Percentiles rank a stretch among this genome's conserved stretches.
Evolutionary conservation across 2,113 vertebrate genomes (phyloP).

Genomic region (Peromyscus maniculatus): DNA sequence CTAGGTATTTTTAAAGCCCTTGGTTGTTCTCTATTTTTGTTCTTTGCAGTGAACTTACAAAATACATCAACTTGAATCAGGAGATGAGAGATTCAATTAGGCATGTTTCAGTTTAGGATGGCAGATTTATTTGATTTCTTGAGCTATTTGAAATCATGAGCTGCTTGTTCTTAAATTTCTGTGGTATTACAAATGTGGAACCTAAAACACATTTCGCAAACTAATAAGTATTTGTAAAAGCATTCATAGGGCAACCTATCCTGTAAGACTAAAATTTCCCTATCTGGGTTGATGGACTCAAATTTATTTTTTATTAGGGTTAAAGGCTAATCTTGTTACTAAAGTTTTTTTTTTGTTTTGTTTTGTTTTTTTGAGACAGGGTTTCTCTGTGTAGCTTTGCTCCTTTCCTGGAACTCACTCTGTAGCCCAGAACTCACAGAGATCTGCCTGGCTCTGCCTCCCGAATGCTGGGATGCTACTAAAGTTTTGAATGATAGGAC

Average conservation of each 20-base stretch:
- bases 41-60: slow-evolving; percentile 48
- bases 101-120: slow-evolving; percentile 35
- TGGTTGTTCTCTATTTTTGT: slow-evolving; percentile 55
- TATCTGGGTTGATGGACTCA: slow-evolving; percentile 1
- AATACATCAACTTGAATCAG: slow-evolving; percentile 58
- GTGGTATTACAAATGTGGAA: slow-evolving; percentile 24
- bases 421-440: too few relatives aligned
- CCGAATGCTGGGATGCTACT: too few relatives aligned
- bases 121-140: slow-evolving; percentile 64
- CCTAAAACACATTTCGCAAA: slow-evolving; percentile 32
- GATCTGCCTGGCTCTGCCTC: too few relatives aligned
- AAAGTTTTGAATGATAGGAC: not conserved
- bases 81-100: slow-evolving; percentile 53
- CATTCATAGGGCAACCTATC: not conserved
- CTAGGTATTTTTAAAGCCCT: slow-evolving; percentile 32
- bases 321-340: slow-evolving; percentile 32
- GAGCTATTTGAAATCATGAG: slow-evolving; percentile 19
- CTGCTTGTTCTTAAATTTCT: slow-evolving; percentile 57
- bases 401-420: too few relatives aligned
- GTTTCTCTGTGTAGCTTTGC: too few relatives aligned
- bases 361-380: too few relatives aligned
- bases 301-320: slow-evolving; percentile 49
- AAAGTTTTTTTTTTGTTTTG: not conserved
- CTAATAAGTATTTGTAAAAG: slow-evolving; percentile 52
- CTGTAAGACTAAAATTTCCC: not conserved